Evolutionary conservation across 2,797 vertebrate species (phyloP), one percentile per base, ranked within the genome.

Genomic region (Gobio occitaniae): DNA sequence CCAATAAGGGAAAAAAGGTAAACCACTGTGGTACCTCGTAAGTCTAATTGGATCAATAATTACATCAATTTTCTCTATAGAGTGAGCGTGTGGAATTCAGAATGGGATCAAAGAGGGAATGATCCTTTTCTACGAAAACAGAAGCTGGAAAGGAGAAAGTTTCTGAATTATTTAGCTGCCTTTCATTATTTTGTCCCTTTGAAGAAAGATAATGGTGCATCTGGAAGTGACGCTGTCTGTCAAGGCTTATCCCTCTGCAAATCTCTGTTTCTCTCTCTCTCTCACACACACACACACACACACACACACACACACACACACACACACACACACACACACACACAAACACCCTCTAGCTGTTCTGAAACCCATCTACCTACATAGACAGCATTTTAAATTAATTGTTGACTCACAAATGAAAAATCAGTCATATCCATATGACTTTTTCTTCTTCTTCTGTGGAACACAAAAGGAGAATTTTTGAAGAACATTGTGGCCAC

Each of bases 131-230:
- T 61, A 52, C 68, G 61, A 13, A 88, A 82, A 87, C 82, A 84
- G 8, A 78, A 70, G 52, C 52, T 61, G 84, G 77, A 76, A 82
- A 38, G 38, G 48, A 75, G 76, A 78, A 71, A 85, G 83, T 69
- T 21, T 21, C 76, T 88, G 38, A 85, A 91, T 91, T 86, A 90
- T 90, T 89, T 81, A 90, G 72, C 71, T 63, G 71, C 38, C 82
- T 82, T 79, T 86, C 77, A 71, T 68, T 69, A 78, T 50, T 70
- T 59, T 86, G 17, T 82, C 63, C 61, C 81, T 89, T 85, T 86
- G 86, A 86, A 89, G 79, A 84, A 74, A 87, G 84, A 87, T 86
- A 71, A 87, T 85, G 79, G 52, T 16, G 70, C 75, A 59, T 88
- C 65, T 86, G 71, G 41, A 65, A 85, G 56, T n/a, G 77, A 83